A percentile compares a stretch with the other conserved stretches of the same genome.
These are phyloP conservation scores for Scaptodrosophila lebanonensis DNA, from an alignment of 1,140 invertebrate species.

Conservation along the genomic window DNA sequence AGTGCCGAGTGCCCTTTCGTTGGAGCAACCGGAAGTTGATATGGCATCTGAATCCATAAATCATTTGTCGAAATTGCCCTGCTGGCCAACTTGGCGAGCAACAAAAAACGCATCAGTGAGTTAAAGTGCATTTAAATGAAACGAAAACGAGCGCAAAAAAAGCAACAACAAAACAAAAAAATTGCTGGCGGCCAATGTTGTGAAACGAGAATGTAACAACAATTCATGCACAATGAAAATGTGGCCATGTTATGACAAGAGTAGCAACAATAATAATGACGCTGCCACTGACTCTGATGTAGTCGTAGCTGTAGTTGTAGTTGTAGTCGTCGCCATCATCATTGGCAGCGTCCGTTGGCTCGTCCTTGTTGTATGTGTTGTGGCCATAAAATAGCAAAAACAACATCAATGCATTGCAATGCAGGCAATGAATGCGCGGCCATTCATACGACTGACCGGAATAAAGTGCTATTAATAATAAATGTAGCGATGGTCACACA, in stretches of 20 bases:
- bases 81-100: conserved; percentile 10
- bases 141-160: conserved; percentile 26
- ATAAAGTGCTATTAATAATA: conserved; percentile 75
- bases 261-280: conserved; percentile 23
- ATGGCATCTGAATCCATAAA: conserved; percentile 73
- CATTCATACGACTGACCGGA: conserved; percentile 46
- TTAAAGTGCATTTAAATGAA: conserved; percentile 42
- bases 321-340: too few species aligned
- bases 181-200: conserved; percentile 18
- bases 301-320: too few species aligned
- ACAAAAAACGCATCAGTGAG: conserved; percentile 35
- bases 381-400: conserved; percentile 67
- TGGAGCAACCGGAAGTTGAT: conserved; percentile 59
- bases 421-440: conserved; percentile 17
- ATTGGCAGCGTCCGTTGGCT: too few species aligned
- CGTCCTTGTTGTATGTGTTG: not conserved
- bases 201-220: conserved; percentile 15
- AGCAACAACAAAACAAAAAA: conserved; percentile 10
- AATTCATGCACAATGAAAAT: conserved; percentile 53
- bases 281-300: conserved; percentile 32
- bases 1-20: conserved; percentile 2
- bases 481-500: conserved; percentile 45
- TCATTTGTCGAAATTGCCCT: conserved; percentile 63
- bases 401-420: conserved; percentile 66
- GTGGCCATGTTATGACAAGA: conserved; percentile 53